Percentiles rank a stretch among this genome's conserved stretches.
Evolutionary conservation across 2,113 vertebrate species (phyloP).

Genomic region (Ceyx melanurus): DNA sequence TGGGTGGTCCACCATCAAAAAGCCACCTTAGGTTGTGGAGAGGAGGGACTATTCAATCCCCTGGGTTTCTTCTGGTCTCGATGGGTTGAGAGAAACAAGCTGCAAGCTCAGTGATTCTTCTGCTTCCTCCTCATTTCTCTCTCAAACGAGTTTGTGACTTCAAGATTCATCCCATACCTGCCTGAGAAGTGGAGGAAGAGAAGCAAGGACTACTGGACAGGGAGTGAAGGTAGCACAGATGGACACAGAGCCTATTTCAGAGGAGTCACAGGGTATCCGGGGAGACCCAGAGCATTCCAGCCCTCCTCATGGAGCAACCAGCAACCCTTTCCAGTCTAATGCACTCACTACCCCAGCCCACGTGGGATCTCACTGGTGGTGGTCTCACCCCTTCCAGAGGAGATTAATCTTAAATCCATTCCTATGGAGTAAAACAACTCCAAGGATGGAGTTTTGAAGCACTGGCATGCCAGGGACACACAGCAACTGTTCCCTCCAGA

Average conservation of each 20-base stretch:
- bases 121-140: background rate
- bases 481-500: background rate
- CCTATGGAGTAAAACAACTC: background rate
- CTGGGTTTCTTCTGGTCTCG: background rate
- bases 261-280: background rate
- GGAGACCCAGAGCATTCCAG: background rate
- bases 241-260: fast-evolving
- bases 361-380: background rate
- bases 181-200: background rate
- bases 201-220: fast-evolving
- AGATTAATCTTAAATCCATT: background rate
- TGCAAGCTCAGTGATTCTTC: background rate
- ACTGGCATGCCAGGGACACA: background rate
- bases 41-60: background rate
- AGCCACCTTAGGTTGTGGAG: background rate
- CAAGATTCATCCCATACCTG: background rate
- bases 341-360: background rate
- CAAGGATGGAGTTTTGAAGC: background rate
- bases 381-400: background rate
- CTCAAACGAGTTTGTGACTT: background rate
- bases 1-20: background rate
- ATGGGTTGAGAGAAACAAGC: background rate
- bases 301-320: background rate
- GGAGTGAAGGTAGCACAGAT: background rate
- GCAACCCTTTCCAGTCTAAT: background rate